A percentile compares a stretch with the other conserved stretches of the same genome.
These are phyloP conservation scores for Acipenser ruthenus DNA, from an alignment of 2,797 vertebrate species.

Conservation along the genomic window DNA sequence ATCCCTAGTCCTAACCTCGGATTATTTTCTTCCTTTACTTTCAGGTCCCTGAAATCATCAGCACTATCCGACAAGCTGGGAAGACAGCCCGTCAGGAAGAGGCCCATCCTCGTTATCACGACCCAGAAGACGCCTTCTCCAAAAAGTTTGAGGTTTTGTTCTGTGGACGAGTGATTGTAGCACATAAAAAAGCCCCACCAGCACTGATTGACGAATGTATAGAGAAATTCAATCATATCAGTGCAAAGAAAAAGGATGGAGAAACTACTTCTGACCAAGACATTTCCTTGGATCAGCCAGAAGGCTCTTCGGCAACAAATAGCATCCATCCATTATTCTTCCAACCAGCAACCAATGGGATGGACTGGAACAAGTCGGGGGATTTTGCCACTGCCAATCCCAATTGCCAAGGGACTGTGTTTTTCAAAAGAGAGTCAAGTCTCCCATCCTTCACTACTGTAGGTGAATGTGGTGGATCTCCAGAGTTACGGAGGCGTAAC, in stretches of 20 bases:
- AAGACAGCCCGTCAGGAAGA: constrained; percentile 86
- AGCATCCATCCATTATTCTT: constrained; percentile 58
- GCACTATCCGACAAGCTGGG: constrained; percentile 84
- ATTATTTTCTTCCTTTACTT: constrained; percentile 1
- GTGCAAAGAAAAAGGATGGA: constrained; percentile 34
- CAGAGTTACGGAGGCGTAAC: constrained; percentile 66
- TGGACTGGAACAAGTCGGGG: constrained; percentile 40
- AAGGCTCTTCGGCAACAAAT: constrained; percentile 38
- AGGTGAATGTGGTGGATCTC: constrained; percentile 75
- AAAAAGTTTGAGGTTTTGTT: constrained; percentile 96
- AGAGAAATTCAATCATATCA: constrained; percentile 78
- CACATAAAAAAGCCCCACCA: constrained; percentile 88
- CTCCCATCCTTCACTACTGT: constrained; percentile 65
- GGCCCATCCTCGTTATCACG: constrained; percentile 47
- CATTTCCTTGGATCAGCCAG: constrained; percentile 24
- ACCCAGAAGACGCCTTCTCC: constrained; percentile 72
- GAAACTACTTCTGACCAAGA: constrained; percentile 18
- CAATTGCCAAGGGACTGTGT: constrained; percentile 44
- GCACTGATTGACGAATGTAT: constrained; percentile 95
- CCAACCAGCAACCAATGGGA: constrained; percentile 51
- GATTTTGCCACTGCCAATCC: constrained; percentile 27
- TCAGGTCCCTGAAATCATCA: constrained; percentile 96
- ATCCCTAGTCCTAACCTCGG: background rate
- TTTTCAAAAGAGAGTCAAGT: constrained; percentile 72
- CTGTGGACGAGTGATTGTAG: constrained; percentile 84